Evolutionary conservation across 2,113 vertebrate genomes (phyloP).

Genomic region (Odocoileus virginianus): DNA sequence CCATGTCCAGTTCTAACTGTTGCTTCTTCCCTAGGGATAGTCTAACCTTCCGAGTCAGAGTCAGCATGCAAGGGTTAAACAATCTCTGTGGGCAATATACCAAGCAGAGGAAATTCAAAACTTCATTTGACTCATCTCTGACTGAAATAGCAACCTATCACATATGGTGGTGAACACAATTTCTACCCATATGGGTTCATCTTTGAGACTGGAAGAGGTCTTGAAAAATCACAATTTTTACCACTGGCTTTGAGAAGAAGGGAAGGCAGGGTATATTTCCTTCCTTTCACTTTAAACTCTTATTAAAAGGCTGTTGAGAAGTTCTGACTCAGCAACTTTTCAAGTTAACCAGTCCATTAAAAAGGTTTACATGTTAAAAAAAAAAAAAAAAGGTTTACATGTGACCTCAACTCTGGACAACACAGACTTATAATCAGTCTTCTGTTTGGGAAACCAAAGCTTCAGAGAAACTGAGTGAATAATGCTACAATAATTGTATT

Average conservation of each 20-base stretch:
- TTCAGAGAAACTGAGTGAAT: constrained; percentile 33
- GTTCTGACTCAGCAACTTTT: constrained; percentile 34
- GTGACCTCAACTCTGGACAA: not conserved
- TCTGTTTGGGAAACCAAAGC: constrained; percentile 6
- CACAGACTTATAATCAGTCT: not conserved
- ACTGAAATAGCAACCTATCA: constrained; percentile 30
- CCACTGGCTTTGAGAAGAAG: not conserved
- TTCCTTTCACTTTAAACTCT: not conserved
- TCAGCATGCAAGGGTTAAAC: constrained; percentile 34
- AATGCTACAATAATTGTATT: constrained; percentile 34
- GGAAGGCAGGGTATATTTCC: not conserved
- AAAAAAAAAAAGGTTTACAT: not conserved
- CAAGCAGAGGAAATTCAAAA: constrained; percentile 61
- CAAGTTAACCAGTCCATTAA: not conserved
- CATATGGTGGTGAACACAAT: constrained; percentile 30
- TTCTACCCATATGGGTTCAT: constrained; percentile 20
- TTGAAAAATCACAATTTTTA: not conserved
- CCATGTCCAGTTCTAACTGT: no score
- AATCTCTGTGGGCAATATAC: constrained; percentile 41
- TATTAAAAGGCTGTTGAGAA: not conserved
- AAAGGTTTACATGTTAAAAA: constrained; percentile 13
- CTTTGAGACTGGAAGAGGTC: not conserved
- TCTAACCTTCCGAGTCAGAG: constrained; percentile 13
- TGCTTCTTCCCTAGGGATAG: not conserved
- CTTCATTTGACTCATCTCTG: constrained; percentile 36